A percentile compares a stretch with the other conserved stretches of the same genome.
Evolutionary conservation across 2,888 invertebrate genomes (phyloP).

Genomic region (Kryphioiulus occultus): DNA sequence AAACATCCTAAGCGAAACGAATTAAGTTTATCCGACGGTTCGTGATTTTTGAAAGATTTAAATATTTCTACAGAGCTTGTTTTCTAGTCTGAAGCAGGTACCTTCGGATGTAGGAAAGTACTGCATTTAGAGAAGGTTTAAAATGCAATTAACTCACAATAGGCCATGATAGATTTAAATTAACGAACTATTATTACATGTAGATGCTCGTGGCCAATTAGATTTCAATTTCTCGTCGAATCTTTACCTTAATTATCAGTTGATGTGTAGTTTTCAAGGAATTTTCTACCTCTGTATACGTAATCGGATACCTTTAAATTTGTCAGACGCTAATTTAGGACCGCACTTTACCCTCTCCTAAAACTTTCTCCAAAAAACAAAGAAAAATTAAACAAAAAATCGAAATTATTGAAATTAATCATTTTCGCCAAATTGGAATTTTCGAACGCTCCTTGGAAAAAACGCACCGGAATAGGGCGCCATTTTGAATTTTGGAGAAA

Average conservation of each 20-base stretch:
- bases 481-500: not conserved
- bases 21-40: not conserved
- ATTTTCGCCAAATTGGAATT: not conserved
- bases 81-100: not conserved
- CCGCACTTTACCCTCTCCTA: too few species aligned
- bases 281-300: not conserved
- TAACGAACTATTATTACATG: too few species aligned
- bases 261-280: not conserved
- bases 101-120: too few species aligned
- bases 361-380: too few species aligned
- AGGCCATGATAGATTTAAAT: too few species aligned
- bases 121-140: not conserved
- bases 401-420: not conserved
- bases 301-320: not conserved
- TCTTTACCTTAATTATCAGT: not conserved
- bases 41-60: slow-evolving; percentile 8
- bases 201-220: not conserved
- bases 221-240: not conserved
- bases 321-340: not conserved
- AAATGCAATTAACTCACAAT: too few species aligned
- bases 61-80: not conserved
- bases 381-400: too few species aligned
- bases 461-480: too few species aligned
- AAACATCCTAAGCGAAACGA: not conserved
- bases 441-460: too few species aligned